Evolutionary conservation across 2,113 vertebrate species (phyloP).

Genomic region (Bos taurus): DNA sequence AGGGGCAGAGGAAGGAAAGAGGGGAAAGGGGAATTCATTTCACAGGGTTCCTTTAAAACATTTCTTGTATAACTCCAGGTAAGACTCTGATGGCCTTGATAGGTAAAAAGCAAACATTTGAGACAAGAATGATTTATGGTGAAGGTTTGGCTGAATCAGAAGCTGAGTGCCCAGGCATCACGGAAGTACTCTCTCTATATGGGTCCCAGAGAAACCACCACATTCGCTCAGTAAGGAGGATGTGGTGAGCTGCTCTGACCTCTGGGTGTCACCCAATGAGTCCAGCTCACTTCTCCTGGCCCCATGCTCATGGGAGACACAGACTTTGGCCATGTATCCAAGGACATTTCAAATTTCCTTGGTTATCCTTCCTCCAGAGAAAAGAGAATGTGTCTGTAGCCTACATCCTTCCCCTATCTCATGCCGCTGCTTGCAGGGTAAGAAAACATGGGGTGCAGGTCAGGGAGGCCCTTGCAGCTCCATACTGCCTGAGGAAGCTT

Average conservation of each 20-base stretch:
- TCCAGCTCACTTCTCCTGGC: neutral
- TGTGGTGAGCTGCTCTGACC: neutral
- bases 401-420: neutral
- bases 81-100: slow-evolving; percentile 60
- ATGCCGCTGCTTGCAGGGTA: neutral
- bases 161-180: slow-evolving; percentile 4
- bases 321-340: neutral
- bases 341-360: neutral
- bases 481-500: neutral
- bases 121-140: neutral
- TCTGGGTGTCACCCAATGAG: neutral
- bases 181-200: neutral
- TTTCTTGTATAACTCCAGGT: slow-evolving; percentile 62
- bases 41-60: slow-evolving; percentile 54
- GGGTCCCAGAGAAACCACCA: neutral
- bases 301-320: neutral
- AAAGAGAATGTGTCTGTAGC: neutral
- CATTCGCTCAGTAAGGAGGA: neutral
- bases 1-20: neutral
- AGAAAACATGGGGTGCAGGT: neutral
- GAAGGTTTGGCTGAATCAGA: neutral
- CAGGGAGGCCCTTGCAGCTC: neutral
- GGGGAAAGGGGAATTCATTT: slow-evolving; percentile 48
- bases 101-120: neutral
- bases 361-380: neutral